Evolutionary conservation across 2,797 vertebrate species (phyloP).

Genomic region (Scleropages formosus): DNA sequence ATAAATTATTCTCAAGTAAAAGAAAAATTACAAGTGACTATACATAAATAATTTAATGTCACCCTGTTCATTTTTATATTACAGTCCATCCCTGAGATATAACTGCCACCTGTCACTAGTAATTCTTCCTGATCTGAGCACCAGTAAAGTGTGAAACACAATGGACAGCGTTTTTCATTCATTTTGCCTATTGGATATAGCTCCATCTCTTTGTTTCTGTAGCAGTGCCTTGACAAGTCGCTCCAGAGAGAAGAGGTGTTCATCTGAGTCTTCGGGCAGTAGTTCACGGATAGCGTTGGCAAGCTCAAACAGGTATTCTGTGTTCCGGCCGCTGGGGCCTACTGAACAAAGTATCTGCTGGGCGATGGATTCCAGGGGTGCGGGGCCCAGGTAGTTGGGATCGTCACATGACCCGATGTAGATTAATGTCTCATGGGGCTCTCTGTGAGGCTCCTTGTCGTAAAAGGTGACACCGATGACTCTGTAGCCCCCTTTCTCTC

Average conservation of each 20-base stretch:
- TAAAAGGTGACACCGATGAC: constrained; percentile 82
- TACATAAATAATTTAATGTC: background rate
- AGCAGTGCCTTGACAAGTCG: constrained; percentile 77
- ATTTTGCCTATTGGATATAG: background rate
- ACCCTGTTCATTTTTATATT: background rate
- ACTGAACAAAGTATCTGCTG: constrained; percentile 82
- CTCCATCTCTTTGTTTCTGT: constrained; percentile 5
- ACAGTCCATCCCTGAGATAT: constrained; percentile 14
- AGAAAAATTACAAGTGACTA: background rate
- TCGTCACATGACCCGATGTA: constrained; percentile 91
- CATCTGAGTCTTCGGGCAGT: constrained; percentile 85
- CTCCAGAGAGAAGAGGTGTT: constrained; percentile 92
- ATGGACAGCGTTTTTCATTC: background rate
- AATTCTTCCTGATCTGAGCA: background rate
- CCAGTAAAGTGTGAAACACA: background rate
- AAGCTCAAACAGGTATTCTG: constrained; percentile 92
- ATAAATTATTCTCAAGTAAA: too few relatives aligned
- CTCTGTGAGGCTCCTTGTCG: constrained; percentile 66
- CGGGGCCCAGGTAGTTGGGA: constrained; percentile 93
- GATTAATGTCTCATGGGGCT: constrained; percentile 75
- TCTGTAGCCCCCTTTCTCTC: constrained; percentile 93
- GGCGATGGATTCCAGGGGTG: constrained; percentile 91
- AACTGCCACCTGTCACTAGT: background rate
- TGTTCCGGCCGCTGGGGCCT: constrained; percentile 90
- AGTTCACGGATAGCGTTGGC: constrained; percentile 84